These are phyloP conservation scores for Casuarius casuarius DNA, from an alignment of 2,113 vertebrate genomes.

Conservation along the genomic window DNA sequence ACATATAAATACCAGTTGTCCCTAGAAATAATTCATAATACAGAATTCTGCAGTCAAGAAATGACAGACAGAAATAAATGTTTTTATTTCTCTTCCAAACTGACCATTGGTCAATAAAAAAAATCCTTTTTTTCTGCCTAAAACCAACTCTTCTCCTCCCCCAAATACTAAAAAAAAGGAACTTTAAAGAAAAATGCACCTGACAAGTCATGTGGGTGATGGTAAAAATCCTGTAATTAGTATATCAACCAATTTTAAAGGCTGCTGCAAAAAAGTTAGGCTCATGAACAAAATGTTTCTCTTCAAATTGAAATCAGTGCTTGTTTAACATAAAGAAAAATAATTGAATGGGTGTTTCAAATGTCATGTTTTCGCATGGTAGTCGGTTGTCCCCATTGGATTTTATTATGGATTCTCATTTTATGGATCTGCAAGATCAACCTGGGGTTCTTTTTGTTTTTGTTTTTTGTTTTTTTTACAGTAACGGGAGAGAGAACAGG, in stretches of 20 bases:
- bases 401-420: not conserved
- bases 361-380: not conserved
- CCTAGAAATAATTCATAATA: constrained; percentile 55
- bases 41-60: constrained; percentile 40
- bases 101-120: constrained; percentile 22
- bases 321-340: not conserved
- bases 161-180: not conserved
- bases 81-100: constrained; percentile 57
- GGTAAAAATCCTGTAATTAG: constrained; percentile 11
- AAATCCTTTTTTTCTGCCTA: not conserved
- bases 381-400: not conserved
- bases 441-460: no score
- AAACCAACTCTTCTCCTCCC: not conserved
- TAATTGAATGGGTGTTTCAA: not conserved
- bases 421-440: not conserved
- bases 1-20: constrained; percentile 68
- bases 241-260: constrained; percentile 30
- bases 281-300: not conserved
- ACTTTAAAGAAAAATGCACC: not conserved
- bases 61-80: constrained; percentile 54
- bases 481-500: not conserved
- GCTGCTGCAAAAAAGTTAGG: constrained; percentile 10
- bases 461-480: no score
- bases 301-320: constrained; percentile 1
- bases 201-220: not conserved